phyloP scores from a whole-genome alignment of 1,140 invertebrate genomes.

The Bathynomus jamesi region DNA sequence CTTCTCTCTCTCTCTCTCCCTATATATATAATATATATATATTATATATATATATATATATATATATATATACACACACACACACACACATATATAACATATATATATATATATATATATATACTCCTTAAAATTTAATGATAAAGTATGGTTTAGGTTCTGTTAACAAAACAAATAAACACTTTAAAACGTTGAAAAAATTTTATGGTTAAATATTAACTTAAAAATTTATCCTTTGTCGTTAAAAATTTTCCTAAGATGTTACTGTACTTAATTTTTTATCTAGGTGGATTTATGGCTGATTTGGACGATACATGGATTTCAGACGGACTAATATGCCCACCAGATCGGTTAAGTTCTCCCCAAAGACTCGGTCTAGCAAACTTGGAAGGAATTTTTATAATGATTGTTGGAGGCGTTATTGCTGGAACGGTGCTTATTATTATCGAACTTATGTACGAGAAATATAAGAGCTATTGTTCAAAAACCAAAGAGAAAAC shows the following conservation, averaged over 20 bases:
- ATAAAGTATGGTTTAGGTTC: no score
- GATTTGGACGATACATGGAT: conserved; percentile 94
- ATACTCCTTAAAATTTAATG: no score
- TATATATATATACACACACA: not conserved
- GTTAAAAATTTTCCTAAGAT: no score
- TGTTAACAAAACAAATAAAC: no score
- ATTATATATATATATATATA: conserved; percentile 3
- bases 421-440: conserved; percentile 86
- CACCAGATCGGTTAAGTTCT: conserved; percentile 87
- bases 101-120: conserved; percentile 3
- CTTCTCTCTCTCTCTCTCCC: no score
- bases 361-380: conserved; percentile 91
- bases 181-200: no score
- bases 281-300: conserved; percentile 99
- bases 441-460: conserved; percentile 94
- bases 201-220: no score
- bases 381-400: conserved; percentile 97
- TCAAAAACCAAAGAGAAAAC: not conserved
- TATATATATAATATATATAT: conserved; percentile 3
- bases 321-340: conserved; percentile 71
- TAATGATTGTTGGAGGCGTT: conserved; percentile 79
- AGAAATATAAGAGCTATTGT: conserved; percentile 65
- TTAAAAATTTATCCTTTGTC: no score
- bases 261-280: no score
- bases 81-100: not conserved